These are phyloP conservation scores for Ophioninae sp. DNA, from an alignment of 2,888 invertebrate species.

Conservation along the genomic window DNA sequence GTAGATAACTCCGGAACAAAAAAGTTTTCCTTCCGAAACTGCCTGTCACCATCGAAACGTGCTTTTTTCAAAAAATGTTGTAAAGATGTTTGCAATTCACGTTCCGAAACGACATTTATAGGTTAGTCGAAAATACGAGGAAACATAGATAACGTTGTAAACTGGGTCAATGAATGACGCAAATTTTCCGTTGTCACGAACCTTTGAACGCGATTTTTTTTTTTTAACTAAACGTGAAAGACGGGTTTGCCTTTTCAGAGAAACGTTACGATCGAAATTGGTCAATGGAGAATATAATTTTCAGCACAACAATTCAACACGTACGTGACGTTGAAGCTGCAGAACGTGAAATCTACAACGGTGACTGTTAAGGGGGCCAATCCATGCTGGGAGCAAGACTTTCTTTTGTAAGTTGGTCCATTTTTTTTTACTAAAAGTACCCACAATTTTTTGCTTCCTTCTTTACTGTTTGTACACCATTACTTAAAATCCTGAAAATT, in stretches of 20 bases:
- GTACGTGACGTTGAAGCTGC: constrained; percentile 97
- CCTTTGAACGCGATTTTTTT: constrained; percentile 45
- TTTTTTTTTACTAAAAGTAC: constrained; percentile 13
- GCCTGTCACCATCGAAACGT: neutral
- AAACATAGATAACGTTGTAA: constrained; percentile 27
- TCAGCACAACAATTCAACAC: constrained; percentile 96
- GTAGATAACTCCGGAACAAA: neutral
- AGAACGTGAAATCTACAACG: constrained; percentile 99
- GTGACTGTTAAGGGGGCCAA: constrained; percentile 97
- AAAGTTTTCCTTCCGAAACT: neutral
- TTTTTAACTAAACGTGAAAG: constrained; percentile 11
- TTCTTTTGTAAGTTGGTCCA: constrained; percentile 94
- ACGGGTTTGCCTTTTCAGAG: constrained; percentile 6
- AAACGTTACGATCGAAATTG: constrained; percentile 50
- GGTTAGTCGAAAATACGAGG: constrained; percentile 55
- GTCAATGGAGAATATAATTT: constrained; percentile 71
- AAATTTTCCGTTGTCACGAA: constrained; percentile 45
- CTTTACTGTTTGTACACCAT: neutral
- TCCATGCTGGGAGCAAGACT: constrained; percentile 99
- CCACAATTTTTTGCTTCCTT: neutral
- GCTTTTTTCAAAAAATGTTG: neutral
- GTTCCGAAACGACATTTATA: constrained; percentile 19
- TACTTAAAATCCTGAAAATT: neutral
- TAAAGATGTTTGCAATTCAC: neutral
- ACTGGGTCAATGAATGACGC: constrained; percentile 47